Conservation (phyloP, 2,797 vertebrate genomes). For the Petrocephalus sullivani region DNA sequence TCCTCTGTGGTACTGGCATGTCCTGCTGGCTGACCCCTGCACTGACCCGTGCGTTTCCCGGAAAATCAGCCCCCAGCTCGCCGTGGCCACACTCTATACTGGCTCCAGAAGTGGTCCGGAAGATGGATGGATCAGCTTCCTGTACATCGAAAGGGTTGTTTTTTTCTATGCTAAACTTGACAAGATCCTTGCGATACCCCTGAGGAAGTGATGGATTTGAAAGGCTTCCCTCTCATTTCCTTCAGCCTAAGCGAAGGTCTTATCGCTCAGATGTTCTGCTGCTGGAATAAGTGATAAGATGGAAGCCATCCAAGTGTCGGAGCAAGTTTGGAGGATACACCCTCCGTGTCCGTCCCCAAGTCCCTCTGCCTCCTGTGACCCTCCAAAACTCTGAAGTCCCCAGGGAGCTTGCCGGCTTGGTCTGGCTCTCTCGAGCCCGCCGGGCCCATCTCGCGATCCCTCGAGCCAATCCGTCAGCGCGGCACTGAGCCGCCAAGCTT, state of each 20-base stretch:
- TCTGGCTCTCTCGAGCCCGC: neutral
- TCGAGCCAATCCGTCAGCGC: constrained; percentile 39
- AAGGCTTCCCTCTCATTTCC: neutral
- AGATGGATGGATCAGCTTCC: neutral
- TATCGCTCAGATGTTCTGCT: constrained; percentile 4
- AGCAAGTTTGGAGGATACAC: neutral
- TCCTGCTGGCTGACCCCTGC: neutral
- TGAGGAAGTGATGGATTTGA: neutral
- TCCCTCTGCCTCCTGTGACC: neutral
- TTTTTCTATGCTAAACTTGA: neutral
- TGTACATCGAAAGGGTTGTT: neutral
- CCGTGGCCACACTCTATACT: neutral
- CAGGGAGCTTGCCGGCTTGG: neutral
- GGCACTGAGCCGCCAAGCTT: constrained; percentile 37
- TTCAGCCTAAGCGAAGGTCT: neutral
- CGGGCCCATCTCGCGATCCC: constrained; percentile 49
- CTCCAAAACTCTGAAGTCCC: neutral
- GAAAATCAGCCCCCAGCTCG: neutral
- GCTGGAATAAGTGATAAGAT: constrained; percentile 8
- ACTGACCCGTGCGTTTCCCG: neutral
- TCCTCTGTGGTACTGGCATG: too few relatives aligned
- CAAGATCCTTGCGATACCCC: neutral
- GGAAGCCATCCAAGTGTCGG: neutral
- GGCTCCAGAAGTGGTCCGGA: neutral
- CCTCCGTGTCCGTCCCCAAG: neutral